These are phyloP conservation scores for Hydriomena furcata DNA, from an alignment of 2,888 invertebrate genomes.

Conservation along the genomic window DNA sequence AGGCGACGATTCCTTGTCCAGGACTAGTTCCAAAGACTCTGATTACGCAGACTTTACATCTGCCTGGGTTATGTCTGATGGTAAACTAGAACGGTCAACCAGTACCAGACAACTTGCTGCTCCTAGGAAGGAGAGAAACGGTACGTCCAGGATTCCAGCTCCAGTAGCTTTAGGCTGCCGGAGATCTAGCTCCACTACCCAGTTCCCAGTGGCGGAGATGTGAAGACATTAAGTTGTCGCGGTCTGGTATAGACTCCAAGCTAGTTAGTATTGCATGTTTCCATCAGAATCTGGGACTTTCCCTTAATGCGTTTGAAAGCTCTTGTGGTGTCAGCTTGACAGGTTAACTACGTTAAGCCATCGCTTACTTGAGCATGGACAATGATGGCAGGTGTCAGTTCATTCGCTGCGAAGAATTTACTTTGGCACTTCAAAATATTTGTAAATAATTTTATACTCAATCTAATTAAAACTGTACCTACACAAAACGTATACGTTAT, in stretches of 20 bases:
- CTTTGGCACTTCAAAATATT: too few relatives aligned
- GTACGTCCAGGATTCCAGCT: slow-evolving; percentile 74
- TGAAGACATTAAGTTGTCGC: too few relatives aligned
- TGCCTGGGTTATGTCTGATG: slow-evolving; percentile 89
- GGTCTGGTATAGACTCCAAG: too few relatives aligned
- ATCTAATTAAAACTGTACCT: too few relatives aligned
- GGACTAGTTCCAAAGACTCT: slow-evolving; percentile 81
- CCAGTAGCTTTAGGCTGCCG: slow-evolving; percentile 74
- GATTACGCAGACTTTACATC: slow-evolving; percentile 88
- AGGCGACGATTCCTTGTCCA: slow-evolving; percentile 72
- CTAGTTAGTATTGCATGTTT: background rate
- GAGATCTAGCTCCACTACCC: slow-evolving; percentile 73
- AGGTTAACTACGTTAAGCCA: background rate
- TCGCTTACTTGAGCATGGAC: too few relatives aligned
- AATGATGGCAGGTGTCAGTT: too few relatives aligned
- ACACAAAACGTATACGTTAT: slow-evolving; percentile 13
- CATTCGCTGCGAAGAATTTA: too few relatives aligned
- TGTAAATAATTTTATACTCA: too few relatives aligned
- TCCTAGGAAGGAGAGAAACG: slow-evolving; percentile 73
- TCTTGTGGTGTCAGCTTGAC: too few relatives aligned
- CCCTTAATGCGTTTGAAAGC: too few relatives aligned
- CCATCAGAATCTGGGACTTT: too few relatives aligned
- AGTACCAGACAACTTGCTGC: slow-evolving; percentile 79
- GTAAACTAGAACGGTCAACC: slow-evolving; percentile 84
- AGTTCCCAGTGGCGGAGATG: slow-evolving; percentile 68